These are phyloP conservation scores for Conger conger DNA, from an alignment of 2,113 vertebrate genomes.

Conservation along the genomic window DNA sequence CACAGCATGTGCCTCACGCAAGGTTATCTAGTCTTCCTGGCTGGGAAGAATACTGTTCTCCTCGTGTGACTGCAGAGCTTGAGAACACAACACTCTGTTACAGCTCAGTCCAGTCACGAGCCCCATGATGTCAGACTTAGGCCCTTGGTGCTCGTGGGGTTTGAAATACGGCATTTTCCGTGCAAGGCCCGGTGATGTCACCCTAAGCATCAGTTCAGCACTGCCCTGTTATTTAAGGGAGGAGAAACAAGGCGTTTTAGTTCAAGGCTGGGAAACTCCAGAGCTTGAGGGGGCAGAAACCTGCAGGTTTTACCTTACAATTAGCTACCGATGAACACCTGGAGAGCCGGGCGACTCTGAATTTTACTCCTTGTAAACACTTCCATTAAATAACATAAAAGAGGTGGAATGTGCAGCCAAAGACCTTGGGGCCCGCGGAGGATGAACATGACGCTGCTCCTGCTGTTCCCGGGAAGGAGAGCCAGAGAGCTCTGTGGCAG, in stretches of 20 bases:
- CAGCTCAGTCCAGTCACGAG: neutral
- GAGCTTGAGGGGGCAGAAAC: neutral
- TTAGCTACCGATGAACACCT: constrained; percentile 10
- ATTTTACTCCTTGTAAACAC: neutral
- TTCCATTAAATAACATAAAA: neutral
- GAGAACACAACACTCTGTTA: neutral
- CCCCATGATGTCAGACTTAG: neutral
- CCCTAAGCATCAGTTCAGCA: neutral
- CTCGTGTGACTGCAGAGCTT: neutral
- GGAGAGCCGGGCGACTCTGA: neutral
- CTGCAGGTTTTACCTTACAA: neutral
- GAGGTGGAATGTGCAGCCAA: neutral
- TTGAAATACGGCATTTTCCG: constrained; percentile 8
- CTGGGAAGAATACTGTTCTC: neutral
- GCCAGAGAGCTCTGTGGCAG: neutral
- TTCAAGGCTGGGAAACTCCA: constrained; percentile 8
- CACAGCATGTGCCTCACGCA: neutral
- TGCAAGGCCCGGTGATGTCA: neutral
- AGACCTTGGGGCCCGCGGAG: neutral
- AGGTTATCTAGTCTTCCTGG: neutral
- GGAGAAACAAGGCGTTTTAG: constrained; percentile 8
- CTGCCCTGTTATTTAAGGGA: constrained; percentile 11
- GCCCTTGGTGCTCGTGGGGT: neutral
- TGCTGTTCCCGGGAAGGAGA: neutral
- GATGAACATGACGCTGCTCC: neutral